Base-by-base conservation (phyloP, 2,888 invertebrate genomes). In the Lampropteryx suffumata region DNA sequence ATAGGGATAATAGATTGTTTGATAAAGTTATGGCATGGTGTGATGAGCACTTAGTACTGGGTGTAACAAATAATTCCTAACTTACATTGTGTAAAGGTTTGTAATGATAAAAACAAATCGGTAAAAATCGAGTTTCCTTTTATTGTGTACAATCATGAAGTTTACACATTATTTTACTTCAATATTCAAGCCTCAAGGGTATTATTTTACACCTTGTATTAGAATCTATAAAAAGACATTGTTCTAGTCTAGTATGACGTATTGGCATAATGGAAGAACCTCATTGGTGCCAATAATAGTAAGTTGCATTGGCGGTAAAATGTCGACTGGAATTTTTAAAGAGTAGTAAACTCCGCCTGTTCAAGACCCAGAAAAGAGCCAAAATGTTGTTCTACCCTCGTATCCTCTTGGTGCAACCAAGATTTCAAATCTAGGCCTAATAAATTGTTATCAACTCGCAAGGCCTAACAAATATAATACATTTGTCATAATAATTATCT, bases 141-240 rank as follows among this genome's bases (percentile, higher is more conserved):
- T 48, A 53, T 53, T 53, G 47, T 53, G 53, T 47, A 48, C 53
- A 53, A 53, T 53, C 40, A 37, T 53, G 53, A 48, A 53, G 46
- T 52, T 53, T 48, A 53, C 53, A 53, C 53, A 48, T 44, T 43
- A 53, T 47, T 46, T 52, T 51, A 51, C 51, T 48, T 52, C 52
- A 52, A 48, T 47, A 52, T 36, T 40, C 44, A 44, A 53, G 48
- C 44, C 34, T 53, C 48, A 47, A 53, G 53, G 48, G 44, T 48
- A 48, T 34, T 43, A 44, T 53, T 48, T 53, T 53, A 53, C 53
- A 53, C 53, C 53, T 53, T 53, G 53, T 53, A 53, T 53, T 48
- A 48, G 53, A 48, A 47, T 53, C 48, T 53, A 53, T 53, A 53
- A 53, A 52, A 53, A 53, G 53, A 53, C 53, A 53, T 53, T 53